Conservation (phyloP, 2,888 invertebrate species). For the Fragum sueziense region DNA sequence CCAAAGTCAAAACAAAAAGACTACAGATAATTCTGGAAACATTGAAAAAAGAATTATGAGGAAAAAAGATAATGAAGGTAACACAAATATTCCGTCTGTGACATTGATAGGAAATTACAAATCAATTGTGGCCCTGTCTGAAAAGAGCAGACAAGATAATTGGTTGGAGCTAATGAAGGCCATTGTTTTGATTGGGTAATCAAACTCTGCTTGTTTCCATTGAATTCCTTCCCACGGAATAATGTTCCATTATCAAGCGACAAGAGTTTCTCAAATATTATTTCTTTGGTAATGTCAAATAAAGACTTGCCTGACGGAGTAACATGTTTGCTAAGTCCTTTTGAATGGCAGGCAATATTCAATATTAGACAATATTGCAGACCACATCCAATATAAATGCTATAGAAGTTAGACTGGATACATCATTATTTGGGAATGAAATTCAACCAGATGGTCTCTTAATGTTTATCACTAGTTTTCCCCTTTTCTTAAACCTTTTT, state of each 20-base stretch:
- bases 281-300: conserved; percentile 13
- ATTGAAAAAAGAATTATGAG: too few relatives aligned
- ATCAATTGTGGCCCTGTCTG: neutral
- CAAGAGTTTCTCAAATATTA: conserved; percentile 23
- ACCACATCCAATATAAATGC: neutral
- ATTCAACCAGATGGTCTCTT: too few relatives aligned
- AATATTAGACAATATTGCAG: neutral
- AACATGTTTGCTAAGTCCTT: conserved; percentile 12
- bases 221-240: neutral
- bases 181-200: conserved; percentile 12
- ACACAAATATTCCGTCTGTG: too few relatives aligned
- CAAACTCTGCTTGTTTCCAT: too few relatives aligned
- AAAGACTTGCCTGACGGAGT: conserved; percentile 8
- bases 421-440: too few relatives aligned
- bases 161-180: conserved; percentile 3
- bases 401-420: too few relatives aligned
- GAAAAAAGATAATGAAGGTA: too few relatives aligned
- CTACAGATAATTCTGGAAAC: neutral
- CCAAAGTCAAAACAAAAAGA: neutral
- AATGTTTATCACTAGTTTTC: too few relatives aligned
- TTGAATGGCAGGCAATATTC: neutral
- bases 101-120: neutral
- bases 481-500: too few relatives aligned
- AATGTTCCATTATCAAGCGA: neutral
- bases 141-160: neutral